Conservation (phyloP, 2,113 vertebrate species). For the Rhinichthys klamathensis region DNA sequence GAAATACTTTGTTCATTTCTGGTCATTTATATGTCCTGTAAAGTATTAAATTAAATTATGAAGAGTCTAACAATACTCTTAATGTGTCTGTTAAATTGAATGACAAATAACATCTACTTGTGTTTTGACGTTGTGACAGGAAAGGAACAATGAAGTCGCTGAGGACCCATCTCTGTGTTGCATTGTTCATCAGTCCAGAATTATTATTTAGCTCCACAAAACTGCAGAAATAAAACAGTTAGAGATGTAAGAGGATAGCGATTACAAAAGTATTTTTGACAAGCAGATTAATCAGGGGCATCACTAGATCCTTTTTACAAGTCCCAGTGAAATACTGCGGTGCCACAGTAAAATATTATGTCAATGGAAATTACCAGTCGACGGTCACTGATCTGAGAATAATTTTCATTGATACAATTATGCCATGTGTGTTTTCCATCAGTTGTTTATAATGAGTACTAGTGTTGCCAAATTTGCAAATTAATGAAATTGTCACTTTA, state of each 20-base stretch:
- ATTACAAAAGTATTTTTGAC: neutral
- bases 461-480: no score
- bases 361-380: neutral
- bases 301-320: no score
- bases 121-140: neutral
- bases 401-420: neutral
- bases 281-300: no score
- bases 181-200: neutral
- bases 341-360: no score
- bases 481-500: neutral
- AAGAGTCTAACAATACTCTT: no score
- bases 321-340: no score
- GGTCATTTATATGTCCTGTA: neutral
- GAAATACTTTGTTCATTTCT: neutral
- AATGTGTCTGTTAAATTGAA: neutral
- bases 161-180: neutral
- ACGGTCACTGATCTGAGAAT: neutral
- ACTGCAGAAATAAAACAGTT: conserved; percentile 5
- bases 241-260: neutral
- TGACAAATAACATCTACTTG: neutral
- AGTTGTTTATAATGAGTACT: no score
- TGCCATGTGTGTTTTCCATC: no score
- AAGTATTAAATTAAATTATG: neutral
- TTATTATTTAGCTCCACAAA: neutral
- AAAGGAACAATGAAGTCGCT: neutral